Base-by-base conservation (phyloP, 2,888 invertebrate genomes). In the Lasiommata megera region DNA sequence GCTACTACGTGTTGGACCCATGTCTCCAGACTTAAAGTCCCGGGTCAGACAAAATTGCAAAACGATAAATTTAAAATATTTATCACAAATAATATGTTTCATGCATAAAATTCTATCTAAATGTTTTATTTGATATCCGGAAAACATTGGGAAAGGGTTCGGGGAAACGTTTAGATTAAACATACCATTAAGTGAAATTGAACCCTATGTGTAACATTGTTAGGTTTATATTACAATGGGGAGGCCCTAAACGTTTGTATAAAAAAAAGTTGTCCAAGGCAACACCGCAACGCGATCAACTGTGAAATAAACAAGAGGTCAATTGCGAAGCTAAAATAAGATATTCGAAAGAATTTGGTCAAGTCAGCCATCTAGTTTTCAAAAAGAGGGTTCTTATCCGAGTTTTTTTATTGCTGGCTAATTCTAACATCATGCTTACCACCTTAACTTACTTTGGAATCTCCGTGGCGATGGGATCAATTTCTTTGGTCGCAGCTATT, bases 261-360 rank as follows among this genome's bases (percentile, higher is more conserved):
- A 18, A 53, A 56, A 53, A 43, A 40, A 53, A 47, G 43, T n/a
- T 48, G 29, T 9, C 29, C 38, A 52, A 55, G 60, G 54, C 41
- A 60, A 63, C 36, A 58, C 54, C 58, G 50, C 63, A 59, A 28
- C 17, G 59, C 63, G 59, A 61, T 59, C 63, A 62, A 62, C 56
- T 60, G 64, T 56, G 56, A 64, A 64, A 64, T 64, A 62, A 64
- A 63, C 59, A 52, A 60, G 56, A 60, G 64, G 63, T 56, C 62
- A 64, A 64, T 62, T 48, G 60, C 28, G 37, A 47, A 56, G 54
- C 54, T 52, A 56, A 53, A 57, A 48, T 18, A 56, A 51, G 50
- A 11, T 40, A n/a, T 41, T 18, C 41, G 11, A 41, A 37, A 41
- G 28, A 44, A 44, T 28, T 44, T 12, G 28, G 44, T 28, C 1